Conservation (phyloP, 2,797 vertebrate species). For the Hapalemur alaotrensis region DNA sequence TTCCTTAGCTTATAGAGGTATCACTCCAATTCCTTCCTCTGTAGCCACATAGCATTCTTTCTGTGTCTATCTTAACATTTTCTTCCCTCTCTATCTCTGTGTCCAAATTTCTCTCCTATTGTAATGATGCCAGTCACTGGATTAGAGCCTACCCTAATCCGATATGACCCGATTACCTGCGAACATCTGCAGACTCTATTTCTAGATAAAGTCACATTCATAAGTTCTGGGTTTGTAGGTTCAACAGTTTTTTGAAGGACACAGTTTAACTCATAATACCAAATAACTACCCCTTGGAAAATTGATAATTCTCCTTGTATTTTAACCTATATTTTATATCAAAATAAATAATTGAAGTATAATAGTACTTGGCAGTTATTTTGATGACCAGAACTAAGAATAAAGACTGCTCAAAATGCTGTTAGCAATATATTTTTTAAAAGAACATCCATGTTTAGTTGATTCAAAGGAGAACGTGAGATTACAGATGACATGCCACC, state of each 20-base stretch:
- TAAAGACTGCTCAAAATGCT: neutral
- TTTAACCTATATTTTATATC: neutral
- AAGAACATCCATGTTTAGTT: neutral
- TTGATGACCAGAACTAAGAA: neutral
- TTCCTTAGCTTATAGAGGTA: neutral
- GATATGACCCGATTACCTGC: neutral
- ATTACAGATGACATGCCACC: neutral
- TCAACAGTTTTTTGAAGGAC: neutral
- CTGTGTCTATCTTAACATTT: neutral
- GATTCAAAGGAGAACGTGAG: neutral
- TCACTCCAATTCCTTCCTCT: neutral
- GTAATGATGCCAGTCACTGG: too few species aligned
- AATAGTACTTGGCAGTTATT: neutral
- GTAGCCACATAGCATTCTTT: neutral
- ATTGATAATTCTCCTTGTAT: neutral
- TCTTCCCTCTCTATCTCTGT: neutral
- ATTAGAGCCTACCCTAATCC: neutral
- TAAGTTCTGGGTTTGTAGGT: neutral
- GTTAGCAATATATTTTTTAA: neutral
- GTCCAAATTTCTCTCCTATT: neutral
- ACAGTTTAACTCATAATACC: neutral
- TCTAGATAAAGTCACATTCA: neutral
- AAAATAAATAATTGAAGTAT: neutral
- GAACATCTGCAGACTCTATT: neutral
- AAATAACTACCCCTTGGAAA: neutral